Base-by-base conservation (phyloP, 2,113 vertebrate species). In the Smithornis capensis region DNA sequence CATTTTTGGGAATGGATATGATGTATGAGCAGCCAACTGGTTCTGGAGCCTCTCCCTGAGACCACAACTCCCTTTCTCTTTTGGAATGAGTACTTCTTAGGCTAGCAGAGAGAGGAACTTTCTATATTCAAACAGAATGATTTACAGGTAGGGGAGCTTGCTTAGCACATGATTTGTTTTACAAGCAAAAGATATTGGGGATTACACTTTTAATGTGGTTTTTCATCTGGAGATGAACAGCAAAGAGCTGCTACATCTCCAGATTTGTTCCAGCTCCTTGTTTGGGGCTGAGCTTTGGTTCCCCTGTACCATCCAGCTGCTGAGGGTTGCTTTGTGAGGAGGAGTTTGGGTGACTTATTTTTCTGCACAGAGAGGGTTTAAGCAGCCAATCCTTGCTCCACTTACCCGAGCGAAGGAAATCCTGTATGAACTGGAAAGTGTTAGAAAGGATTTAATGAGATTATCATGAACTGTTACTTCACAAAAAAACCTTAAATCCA, bases 381-480 rank as follows among this genome's bases (percentile, higher is more conserved):
- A 96, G 85, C 40, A 89, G 75, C 55, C 91, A 92, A 23, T 92
- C 59, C 52, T 86, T 11, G 10, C 68, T 83, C 38, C 63, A 18
- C 62, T 94, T 33, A 12, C 38, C 35, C 40, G 3, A 2, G 74
- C 0, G 15, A 94, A 97, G 92, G 91, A 97, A 96, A 94, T 95
- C 92, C 82, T 97, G 70, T 91, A 63, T 94, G 92, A 96, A 94
- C 97, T 96, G 67, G 87, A 91, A 93, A 98, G 96, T 97, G 95
- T 98, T 97, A 96, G 91, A 97, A 96, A 98, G 94, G 97, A 96
- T 98, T 98, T 97, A 97, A 95, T 92, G 92, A 97, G 97, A 97
- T 95, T 98, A 97, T 98, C 89, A 95, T 97, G 97, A 98, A 97
- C 96, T 97, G 93, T 97, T 98, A 96, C 93, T 98, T 98, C 95